A percentile compares a stretch with the other conserved stretches of the same genome.
Conservation (phyloP, 2,888 invertebrate species). For the Bellardia bayeri region DNA sequence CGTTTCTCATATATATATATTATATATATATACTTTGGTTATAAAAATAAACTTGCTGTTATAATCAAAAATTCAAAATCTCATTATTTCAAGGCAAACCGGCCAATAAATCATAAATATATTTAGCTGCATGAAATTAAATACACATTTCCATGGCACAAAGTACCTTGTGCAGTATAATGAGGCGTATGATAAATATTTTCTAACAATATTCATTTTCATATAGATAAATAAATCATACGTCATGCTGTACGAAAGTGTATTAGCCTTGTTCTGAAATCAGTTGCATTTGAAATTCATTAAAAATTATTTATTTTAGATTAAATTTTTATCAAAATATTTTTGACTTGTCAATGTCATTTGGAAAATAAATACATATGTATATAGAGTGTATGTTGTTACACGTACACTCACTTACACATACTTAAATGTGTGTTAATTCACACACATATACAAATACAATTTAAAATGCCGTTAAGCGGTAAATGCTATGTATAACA, state of each 20-base stretch:
- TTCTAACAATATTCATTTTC: neutral
- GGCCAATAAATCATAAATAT: too few species aligned
- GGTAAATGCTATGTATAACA: slow-evolving; percentile 32
- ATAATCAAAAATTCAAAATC: too few species aligned
- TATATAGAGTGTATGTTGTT: neutral
- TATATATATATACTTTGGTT: too few species aligned
- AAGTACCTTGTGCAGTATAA: neutral
- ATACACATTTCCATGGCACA: too few species aligned
- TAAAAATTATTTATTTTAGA: slow-evolving; percentile 55
- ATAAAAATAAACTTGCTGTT: too few species aligned
- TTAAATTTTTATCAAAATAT: slow-evolving; percentile 55
- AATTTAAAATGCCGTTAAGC: slow-evolving; percentile 42
- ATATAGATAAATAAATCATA: slow-evolving; percentile 31
- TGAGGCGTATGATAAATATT: slow-evolving; percentile 27
- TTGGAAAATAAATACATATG: neutral
- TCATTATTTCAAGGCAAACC: too few species aligned
- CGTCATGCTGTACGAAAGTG: neutral
- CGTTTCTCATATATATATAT: too few species aligned
- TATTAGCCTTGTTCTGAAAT: slow-evolving; percentile 43
- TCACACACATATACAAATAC: neutral
- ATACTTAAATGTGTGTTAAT: neutral
- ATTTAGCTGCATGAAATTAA: too few species aligned
- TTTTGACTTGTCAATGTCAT: slow-evolving; percentile 64
- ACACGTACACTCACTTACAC: neutral
- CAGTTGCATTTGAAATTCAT: slow-evolving; percentile 51